Percentiles rank a stretch among this genome's conserved stretches.
Conservation (phyloP, 92 coral and sea anemone species). For the Blastomussa wellsi region DNA sequence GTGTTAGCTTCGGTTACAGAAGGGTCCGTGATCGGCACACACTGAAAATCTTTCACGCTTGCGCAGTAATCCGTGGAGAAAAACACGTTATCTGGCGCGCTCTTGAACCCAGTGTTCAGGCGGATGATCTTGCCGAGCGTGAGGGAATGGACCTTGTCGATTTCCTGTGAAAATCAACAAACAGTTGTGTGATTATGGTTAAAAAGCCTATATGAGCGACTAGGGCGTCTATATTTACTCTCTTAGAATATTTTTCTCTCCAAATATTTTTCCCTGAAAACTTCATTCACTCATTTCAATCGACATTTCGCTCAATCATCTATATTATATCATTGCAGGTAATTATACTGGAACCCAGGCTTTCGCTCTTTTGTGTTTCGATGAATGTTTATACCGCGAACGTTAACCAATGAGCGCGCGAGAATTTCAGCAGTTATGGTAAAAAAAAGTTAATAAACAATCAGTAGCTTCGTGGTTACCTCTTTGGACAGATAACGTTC, state of each 20-base stretch:
- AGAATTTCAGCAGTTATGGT: too few species aligned
- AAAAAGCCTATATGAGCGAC: too few species aligned
- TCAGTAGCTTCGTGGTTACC: conserved; percentile 34
- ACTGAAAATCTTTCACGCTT: conserved; percentile 67
- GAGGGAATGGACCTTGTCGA: conserved; percentile 53
- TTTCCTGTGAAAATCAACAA: conserved; percentile 54
- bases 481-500: conserved; percentile 62
- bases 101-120: conserved; percentile 58
- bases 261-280: too few species aligned
- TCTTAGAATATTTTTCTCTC: neutral
- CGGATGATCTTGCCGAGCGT: conserved; percentile 67
- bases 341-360: too few species aligned
- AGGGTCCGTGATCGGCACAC: conserved; percentile 29
- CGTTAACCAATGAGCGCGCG: too few species aligned
- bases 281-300: neutral
- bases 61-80: conserved; percentile 77
- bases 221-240: neutral
- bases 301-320: neutral
- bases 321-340: neutral
- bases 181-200: neutral
- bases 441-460: neutral
- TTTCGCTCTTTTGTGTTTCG: too few species aligned
- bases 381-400: too few species aligned
- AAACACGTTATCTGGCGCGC: conserved; percentile 68
- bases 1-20: neutral